Conservation (phyloP, 2,797 vertebrate species). For the Synaphobranchus kaupii region DNA sequence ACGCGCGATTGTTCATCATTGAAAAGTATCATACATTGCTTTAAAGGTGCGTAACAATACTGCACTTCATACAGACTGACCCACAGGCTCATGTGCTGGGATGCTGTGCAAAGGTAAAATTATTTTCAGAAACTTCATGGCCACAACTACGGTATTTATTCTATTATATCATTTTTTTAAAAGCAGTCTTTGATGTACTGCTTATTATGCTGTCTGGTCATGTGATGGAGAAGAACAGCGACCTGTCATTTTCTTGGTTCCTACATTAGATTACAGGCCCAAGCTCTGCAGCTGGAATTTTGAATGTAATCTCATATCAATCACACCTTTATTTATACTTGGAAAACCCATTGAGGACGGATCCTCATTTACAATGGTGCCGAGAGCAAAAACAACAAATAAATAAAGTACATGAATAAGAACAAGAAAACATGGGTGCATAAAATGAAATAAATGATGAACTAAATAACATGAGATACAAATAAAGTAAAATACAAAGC, state of each 20-base stretch:
- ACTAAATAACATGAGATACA: too few relatives aligned
- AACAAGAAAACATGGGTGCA: too few relatives aligned
- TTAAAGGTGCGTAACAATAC: neutral
- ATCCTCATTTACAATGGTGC: too few relatives aligned
- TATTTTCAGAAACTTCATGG: neutral
- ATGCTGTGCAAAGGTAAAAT: too few relatives aligned
- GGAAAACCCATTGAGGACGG: too few relatives aligned
- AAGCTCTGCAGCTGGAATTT: slow-evolving; percentile 1
- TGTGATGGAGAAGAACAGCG: neutral
- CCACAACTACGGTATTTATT: neutral
- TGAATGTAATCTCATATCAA: slow-evolving; percentile 6
- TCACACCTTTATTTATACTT: too few relatives aligned
- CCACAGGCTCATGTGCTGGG: too few relatives aligned
- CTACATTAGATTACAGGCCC: neutral
- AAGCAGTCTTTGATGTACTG: neutral
- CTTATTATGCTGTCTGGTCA: neutral
- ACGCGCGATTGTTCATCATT: neutral
- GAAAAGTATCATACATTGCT: neutral
- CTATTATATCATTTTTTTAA: neutral
- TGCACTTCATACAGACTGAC: neutral
- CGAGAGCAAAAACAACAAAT: too few relatives aligned
- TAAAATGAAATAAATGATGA: too few relatives aligned
- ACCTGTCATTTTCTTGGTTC: neutral
- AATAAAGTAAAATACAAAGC: too few relatives aligned
- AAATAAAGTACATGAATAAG: too few relatives aligned